These are phyloP conservation scores for Odiellus spinosus DNA, from an alignment of 2,888 invertebrate genomes.

Conservation along the genomic window DNA sequence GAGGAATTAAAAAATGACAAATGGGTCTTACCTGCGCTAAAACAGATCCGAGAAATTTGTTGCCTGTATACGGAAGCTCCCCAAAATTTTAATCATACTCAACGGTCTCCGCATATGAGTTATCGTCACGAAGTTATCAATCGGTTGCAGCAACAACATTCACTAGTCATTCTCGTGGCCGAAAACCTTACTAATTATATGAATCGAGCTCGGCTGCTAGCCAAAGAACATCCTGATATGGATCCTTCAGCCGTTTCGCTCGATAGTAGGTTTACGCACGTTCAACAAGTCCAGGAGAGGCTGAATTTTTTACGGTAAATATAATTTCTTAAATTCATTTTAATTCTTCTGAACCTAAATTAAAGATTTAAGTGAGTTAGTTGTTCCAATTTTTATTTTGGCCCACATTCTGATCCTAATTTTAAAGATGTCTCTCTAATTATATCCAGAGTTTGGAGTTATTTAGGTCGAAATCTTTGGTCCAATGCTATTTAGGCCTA, in stretches of 20 bases:
- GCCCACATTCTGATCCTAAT: too few species aligned
- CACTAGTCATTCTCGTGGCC: conserved; percentile 80
- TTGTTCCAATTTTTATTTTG: not conserved
- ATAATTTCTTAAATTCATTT: not conserved
- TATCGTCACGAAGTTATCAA: conserved; percentile 62
- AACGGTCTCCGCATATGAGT: conserved; percentile 21
- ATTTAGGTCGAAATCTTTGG: too few species aligned
- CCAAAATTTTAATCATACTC: conserved; percentile 39
- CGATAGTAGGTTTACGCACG: conserved; percentile 80
- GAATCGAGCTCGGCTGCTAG: conserved; percentile 57
- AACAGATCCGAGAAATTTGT: conserved; percentile 90
- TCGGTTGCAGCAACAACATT: conserved; percentile 75
- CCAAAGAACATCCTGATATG: conserved; percentile 53
- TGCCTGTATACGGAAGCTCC: conserved; percentile 71
- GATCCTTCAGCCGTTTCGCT: conserved; percentile 43
- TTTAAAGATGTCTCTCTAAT: too few species aligned
- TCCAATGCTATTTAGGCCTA: too few species aligned
- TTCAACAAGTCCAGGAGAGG: conserved; percentile 81
- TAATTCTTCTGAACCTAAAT: not conserved
- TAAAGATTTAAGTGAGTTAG: not conserved
- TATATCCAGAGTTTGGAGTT: too few species aligned
- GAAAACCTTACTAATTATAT: conserved; percentile 73
- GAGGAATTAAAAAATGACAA: conserved; percentile 63
- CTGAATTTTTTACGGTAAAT: conserved; percentile 56
- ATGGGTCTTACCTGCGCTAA: conserved; percentile 87